Evolutionary conservation across 2,888 invertebrate genomes (phyloP), one percentile per base, ranked within the genome.

Genomic region (Boloria selene): DNA sequence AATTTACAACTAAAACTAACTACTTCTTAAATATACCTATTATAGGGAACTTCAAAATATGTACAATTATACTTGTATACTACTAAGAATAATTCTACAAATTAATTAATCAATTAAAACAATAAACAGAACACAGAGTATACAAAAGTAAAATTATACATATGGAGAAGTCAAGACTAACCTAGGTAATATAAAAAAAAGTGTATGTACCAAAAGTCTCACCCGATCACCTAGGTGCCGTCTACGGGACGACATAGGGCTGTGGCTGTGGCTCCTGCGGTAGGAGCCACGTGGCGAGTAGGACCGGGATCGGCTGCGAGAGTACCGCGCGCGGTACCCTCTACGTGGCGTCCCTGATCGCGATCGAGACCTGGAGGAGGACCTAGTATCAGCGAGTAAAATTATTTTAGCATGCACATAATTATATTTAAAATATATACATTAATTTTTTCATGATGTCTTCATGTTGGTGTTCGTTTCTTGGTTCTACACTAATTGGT

Each of bases 241-340:
- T 75, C 96, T 93, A 69, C 97, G 93, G 73, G 95, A 95, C 45
- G 97, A 96, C 96, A 96, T 96, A 26, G 97, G 97, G 81, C 96
- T 96, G 80, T 95, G 94, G 69, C 96, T 95, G 86, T 94, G 94
- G 54, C 94, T 93, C 77, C 94, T 93, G 74, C 93, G 93, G 76
- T 94, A 94, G 61, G 94, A 93, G 70, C 94, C 90, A 66, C 90
- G 86, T 14, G 93, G 94, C 26, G 94, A 94, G 82, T 94, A 94
- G 52, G 95, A 94, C 71, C 94, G 93, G 31, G 94, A 94, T 73
- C 94, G 93, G 78, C 94, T 94, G 73, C 94, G 93, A 45, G 95
- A 95, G 82, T 95, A 94, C 72, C 94, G 93, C 69, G 92, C 87
- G 67, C 88, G 85, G 80, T 89, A 89, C 60, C 81, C 86, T 72